Conservation (phyloP, 2,797 vertebrate genomes). For the Darevskia nairensis region DNA sequence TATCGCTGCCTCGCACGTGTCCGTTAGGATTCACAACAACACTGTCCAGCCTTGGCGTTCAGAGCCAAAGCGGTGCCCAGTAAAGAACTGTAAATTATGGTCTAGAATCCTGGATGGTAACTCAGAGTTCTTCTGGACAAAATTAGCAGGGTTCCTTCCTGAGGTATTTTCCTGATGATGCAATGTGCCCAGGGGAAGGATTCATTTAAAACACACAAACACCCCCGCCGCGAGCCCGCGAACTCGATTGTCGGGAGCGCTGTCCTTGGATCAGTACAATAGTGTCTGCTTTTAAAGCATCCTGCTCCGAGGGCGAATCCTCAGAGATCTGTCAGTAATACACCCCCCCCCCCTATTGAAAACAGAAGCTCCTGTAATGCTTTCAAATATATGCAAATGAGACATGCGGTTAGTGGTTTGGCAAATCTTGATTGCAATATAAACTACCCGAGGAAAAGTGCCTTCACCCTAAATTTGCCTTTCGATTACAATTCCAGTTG, state of each 20-base stretch:
- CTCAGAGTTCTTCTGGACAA: not conserved
- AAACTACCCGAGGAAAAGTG: slow-evolving; percentile 84
- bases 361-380: slow-evolving; percentile 87
- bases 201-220: not conserved
- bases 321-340: slow-evolving; percentile 85
- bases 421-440: slow-evolving; percentile 88
- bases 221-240: too few species aligned
- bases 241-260: not conserved
- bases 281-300: slow-evolving; percentile 62
- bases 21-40: not conserved
- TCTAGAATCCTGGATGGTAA: not conserved
- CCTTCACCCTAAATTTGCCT: slow-evolving; percentile 84
- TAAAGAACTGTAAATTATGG: not conserved
- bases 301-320: slow-evolving; percentile 77
- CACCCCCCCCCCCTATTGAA: slow-evolving; percentile 78
- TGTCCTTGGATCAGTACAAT: slow-evolving; percentile 51
- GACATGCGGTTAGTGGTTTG: slow-evolving; percentile 89
- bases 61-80: not conserved
- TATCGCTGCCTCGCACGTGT: not conserved
- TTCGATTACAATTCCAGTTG: slow-evolving; percentile 86
- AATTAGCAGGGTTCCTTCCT: not conserved
- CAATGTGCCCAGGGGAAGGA: not conserved
- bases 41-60: not conserved
- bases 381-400: slow-evolving; percentile 94
- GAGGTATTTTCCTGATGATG: not conserved